A percentile compares a stretch with the other conserved stretches of the same genome.
These are phyloP conservation scores for Auanema freiburgensis DNA, from an alignment of 2,888 invertebrate genomes.

Conservation along the genomic window DNA sequence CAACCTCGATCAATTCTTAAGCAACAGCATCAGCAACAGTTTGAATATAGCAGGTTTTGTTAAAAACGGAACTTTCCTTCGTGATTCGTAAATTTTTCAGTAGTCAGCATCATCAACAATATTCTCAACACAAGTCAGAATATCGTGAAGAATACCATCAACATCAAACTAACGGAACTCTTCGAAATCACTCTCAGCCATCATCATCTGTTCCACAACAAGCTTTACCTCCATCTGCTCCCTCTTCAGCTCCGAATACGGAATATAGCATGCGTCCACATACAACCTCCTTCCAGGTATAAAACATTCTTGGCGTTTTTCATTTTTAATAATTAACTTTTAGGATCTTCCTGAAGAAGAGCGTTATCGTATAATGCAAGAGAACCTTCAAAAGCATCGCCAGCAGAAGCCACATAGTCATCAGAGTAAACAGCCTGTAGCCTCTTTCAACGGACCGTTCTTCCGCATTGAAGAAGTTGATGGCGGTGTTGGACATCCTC, in stretches of 20 bases:
- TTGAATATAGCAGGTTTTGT: constrained; percentile 7
- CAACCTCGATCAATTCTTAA: constrained; percentile 45
- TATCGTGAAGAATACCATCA: too few relatives aligned
- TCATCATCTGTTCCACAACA: too few relatives aligned
- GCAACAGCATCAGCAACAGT: constrained; percentile 14
- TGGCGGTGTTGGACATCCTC: constrained; percentile 14
- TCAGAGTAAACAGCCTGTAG: constrained; percentile 29
- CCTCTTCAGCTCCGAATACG: too few relatives aligned
- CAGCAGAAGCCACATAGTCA: constrained; percentile 29
- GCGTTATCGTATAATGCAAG: constrained; percentile 52
- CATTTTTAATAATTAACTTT: constrained; percentile 28
- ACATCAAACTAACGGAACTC: too few relatives aligned
- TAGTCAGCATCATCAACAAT: too few relatives aligned
- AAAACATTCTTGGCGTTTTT: constrained; percentile 21
- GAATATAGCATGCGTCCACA: constrained; percentile 27
- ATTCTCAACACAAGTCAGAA: too few relatives aligned
- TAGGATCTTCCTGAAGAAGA: constrained; percentile 52
- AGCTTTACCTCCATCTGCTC: too few relatives aligned
- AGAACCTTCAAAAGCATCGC: constrained; percentile 56
- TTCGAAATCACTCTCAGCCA: too few relatives aligned
- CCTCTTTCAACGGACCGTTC: constrained; percentile 63
- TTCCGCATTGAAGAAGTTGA: constrained; percentile 58
- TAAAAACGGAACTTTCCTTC: too few relatives aligned
- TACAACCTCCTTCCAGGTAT: constrained; percentile 18
- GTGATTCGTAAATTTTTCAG: too few relatives aligned